phyloP scores from a whole-genome alignment of 2,888 invertebrate species.

The Rhopalosiphum nymphaeae region DNA sequence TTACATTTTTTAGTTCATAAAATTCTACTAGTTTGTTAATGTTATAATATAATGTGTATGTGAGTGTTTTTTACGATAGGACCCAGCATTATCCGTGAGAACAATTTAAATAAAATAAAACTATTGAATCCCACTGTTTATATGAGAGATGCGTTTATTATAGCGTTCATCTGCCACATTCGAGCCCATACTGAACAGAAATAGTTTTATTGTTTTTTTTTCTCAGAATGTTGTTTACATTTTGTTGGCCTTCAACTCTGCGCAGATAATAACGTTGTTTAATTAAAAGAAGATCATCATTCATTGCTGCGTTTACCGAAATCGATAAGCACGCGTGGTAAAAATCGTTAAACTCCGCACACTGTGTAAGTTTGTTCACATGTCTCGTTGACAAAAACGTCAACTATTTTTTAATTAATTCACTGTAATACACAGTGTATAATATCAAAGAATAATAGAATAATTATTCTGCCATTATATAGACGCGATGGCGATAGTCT shows the following conservation, averaged over 20 bases:
- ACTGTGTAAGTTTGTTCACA: slow-evolving; percentile 7
- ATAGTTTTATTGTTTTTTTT: slow-evolving; percentile 19
- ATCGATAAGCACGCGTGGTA: slow-evolving; percentile 19
- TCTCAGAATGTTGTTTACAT: slow-evolving; percentile 24
- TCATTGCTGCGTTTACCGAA: slow-evolving; percentile 28
- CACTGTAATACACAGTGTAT: neutral
- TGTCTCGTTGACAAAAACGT: slow-evolving; percentile 29
- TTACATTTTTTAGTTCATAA: neutral
- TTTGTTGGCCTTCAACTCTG: slow-evolving; percentile 13
- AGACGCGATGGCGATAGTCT: neutral
- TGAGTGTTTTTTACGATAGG: neutral
- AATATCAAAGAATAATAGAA: neutral
- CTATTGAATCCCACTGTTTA: neutral
- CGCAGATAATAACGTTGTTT: slow-evolving; percentile 35
- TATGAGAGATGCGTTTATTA: neutral
- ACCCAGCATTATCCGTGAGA: neutral
- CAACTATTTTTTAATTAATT: slow-evolving; percentile 21
- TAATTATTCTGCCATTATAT: neutral
- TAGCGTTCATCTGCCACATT: neutral
- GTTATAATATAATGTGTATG: neutral
- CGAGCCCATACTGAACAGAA: neutral
- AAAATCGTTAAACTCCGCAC: neutral
- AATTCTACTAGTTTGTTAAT: slow-evolving; percentile 10
- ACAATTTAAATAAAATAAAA: slow-evolving; percentile 27
- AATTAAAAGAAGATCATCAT: slow-evolving; percentile 47